Conservation (phyloP, 2,888 invertebrate species). For the Orthosia gothica region DNA sequence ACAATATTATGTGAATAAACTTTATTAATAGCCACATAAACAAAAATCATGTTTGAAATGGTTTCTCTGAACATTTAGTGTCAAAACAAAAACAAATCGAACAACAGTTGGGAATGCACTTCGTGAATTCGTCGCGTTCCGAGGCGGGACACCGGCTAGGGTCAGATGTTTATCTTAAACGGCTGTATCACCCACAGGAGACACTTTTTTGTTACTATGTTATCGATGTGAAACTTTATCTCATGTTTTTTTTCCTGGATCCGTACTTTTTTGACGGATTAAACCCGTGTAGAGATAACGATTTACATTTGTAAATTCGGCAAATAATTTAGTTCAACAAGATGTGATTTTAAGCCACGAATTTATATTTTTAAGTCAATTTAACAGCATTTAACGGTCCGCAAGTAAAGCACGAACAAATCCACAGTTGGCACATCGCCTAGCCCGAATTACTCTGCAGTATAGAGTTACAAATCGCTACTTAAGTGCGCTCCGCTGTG, state of each 20-base stretch:
- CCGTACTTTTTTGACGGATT: constrained; percentile 66
- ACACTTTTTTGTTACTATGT: constrained; percentile 90
- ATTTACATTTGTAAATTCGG: constrained; percentile 37
- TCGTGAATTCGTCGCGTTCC: constrained; percentile 89
- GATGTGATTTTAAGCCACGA: constrained; percentile 33
- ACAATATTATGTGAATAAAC: constrained; percentile 20
- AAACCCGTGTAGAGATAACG: constrained; percentile 43
- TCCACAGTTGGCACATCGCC: constrained; percentile 85
- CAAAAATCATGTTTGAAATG: constrained; percentile 62
- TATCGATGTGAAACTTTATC: constrained; percentile 85
- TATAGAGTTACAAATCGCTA: constrained; percentile 86
- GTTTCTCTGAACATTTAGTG: constrained; percentile 71
- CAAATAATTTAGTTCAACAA: constrained; percentile 28
- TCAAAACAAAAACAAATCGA: constrained; percentile 79
- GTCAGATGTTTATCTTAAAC: constrained; percentile 91
- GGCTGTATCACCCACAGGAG: constrained; percentile 90
- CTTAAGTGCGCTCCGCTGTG: constrained; percentile 88
- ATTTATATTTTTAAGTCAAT: constrained; percentile 54
- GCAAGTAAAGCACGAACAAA: constrained; percentile 64
- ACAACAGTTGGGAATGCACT: constrained; percentile 83
- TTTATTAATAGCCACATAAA: constrained; percentile 61
- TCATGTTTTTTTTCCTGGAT: constrained; percentile 76
- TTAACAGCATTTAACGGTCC: constrained; percentile 51
- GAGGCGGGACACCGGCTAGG: constrained; percentile 83
- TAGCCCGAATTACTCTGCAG: constrained; percentile 80